phyloP scores from a whole-genome alignment of 2,113 vertebrate species.

The Petroica traversi region DNA sequence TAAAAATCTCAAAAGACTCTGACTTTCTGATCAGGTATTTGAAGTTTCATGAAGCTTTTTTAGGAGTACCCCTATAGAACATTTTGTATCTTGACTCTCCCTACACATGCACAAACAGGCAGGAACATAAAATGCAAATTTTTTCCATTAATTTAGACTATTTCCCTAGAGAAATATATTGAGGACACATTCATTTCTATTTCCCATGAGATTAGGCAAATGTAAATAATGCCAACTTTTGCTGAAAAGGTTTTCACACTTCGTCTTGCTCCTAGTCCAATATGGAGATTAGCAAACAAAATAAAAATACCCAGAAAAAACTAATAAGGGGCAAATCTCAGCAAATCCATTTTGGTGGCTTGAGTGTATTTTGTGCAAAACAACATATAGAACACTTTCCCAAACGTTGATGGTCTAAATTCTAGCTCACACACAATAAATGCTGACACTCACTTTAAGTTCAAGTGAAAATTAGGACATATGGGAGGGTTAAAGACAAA shows the following conservation, averaged over 20 bases:
- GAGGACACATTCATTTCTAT: not conserved
- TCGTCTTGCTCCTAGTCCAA: not conserved
- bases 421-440: not conserved
- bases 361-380: not conserved
- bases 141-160: not conserved
- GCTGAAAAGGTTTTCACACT: not conserved
- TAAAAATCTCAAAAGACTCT: not conserved
- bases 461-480: not conserved
- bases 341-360: not conserved
- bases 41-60: not conserved
- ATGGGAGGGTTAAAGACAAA: not conserved
- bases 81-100: not conserved
- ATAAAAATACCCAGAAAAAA: not conserved
- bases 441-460: not conserved
- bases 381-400: not conserved
- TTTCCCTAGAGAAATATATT: not conserved
- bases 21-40: not conserved
- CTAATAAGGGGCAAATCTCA: not conserved
- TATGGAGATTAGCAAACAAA: not conserved
- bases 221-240: conserved; percentile 26
- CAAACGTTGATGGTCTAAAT: not conserved
- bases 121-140: not conserved
- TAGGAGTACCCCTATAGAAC: not conserved
- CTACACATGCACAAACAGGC: not conserved
- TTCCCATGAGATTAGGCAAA: not conserved